These are phyloP conservation scores for Gasterosteus nipponicus DNA, from an alignment of 2,113 vertebrate species.

Conservation along the genomic window DNA sequence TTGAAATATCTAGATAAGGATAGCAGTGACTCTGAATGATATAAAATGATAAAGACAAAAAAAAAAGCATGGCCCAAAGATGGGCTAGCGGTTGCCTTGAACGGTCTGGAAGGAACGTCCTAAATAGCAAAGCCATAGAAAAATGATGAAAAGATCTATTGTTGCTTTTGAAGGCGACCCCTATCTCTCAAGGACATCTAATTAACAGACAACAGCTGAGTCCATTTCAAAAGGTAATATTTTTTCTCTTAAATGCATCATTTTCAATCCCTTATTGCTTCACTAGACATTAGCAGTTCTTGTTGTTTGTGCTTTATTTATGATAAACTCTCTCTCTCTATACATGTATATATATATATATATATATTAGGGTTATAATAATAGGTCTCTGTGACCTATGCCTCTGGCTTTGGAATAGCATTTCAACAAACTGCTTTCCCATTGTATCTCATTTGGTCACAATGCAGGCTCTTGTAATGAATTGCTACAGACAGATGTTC, in stretches of 20 bases:
- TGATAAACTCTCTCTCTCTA: conserved; percentile 37
- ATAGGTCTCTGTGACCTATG: conserved; percentile 63
- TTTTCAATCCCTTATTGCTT: conserved; percentile 75
- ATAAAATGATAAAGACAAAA: conserved; percentile 72
- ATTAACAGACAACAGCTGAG: conserved; percentile 88
- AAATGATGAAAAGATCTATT: conserved; percentile 80
- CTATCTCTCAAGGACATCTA: conserved; percentile 85
- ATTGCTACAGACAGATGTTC: not conserved
- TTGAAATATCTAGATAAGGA: conserved; percentile 75
- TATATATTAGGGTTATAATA: conserved; percentile 14
- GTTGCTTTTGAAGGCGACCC: conserved; percentile 76
- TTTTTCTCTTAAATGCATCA: conserved; percentile 77
- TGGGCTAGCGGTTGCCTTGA: conserved; percentile 76
- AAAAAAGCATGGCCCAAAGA: conserved; percentile 61
- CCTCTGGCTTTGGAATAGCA: conserved; percentile 27
- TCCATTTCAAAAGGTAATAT: conserved; percentile 84
- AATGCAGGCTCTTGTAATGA: conserved; percentile 14
- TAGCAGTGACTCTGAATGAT: conserved; percentile 75
- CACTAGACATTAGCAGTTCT: conserved; percentile 60
- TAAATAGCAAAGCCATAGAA: conserved; percentile 80
- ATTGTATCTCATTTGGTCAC: conserved; percentile 18
- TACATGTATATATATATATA: not conserved
- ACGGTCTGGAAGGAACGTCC: conserved; percentile 74
- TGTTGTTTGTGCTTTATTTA: conserved; percentile 68
- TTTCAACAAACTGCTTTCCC: conserved; percentile 46